Evolutionary conservation across 1,140 invertebrate genomes (phyloP).

Genomic region (Drusus annulatus): DNA sequence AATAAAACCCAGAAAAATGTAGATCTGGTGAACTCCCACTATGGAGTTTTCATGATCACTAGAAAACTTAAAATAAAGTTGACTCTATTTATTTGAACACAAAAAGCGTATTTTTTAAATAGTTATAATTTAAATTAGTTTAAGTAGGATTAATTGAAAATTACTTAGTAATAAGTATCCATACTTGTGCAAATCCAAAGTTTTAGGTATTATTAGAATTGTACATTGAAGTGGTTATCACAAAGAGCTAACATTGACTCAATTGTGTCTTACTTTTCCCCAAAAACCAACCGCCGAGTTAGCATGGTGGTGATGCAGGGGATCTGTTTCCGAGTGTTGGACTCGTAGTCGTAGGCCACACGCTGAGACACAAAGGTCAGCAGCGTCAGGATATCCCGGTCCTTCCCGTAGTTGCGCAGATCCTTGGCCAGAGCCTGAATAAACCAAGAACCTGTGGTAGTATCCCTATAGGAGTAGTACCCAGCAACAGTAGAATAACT

Average conservation of each 20-base stretch:
- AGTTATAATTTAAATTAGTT: no score
- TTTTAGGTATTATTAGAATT: constrained; percentile 11
- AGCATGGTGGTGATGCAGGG: constrained; percentile 95
- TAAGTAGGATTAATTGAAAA: no score
- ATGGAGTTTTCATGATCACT: no score
- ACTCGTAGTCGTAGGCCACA: constrained; percentile 93
- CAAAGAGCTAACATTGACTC: constrained; percentile 3
- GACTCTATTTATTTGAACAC: no score
- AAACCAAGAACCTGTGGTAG: constrained; percentile 94
- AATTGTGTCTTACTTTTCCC: constrained; percentile 62
- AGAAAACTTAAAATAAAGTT: no score
- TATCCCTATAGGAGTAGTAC: constrained; percentile 96
- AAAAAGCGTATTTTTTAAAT: no score
- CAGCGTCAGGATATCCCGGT: constrained; percentile 87
- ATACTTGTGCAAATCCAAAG: not conserved
- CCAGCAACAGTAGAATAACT: constrained; percentile 95
- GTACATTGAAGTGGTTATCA: constrained; percentile 57
- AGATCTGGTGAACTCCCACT: no score
- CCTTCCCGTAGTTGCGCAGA: constrained; percentile 79
- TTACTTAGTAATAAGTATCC: no score
- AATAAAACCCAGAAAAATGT: no score
- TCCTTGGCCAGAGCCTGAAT: constrained; percentile 92
- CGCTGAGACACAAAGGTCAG: constrained; percentile 90
- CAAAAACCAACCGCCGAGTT: constrained; percentile 85
- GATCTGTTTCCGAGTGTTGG: constrained; percentile 95